Evolutionary conservation across 2,888 invertebrate species (phyloP).

Genomic region (Drosophila anomalipes): DNA sequence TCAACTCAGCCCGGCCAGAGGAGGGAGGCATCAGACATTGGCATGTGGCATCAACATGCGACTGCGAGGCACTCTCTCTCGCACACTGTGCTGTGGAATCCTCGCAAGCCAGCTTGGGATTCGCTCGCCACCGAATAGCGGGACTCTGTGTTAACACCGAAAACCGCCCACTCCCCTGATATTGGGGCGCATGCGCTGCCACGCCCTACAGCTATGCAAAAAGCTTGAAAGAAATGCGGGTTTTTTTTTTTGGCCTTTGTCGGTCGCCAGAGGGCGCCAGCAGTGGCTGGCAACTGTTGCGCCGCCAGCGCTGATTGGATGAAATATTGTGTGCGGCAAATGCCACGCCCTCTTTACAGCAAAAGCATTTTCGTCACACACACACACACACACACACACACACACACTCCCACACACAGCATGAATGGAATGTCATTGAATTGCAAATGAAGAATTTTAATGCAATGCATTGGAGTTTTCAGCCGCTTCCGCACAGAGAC

Average conservation of each 20-base stretch:
- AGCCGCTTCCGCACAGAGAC: constrained; percentile 8
- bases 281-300: constrained; percentile 70
- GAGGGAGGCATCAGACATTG: constrained; percentile 32
- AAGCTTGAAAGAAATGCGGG: constrained; percentile 20
- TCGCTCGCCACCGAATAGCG: constrained; percentile 65
- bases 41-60: constrained; percentile 31
- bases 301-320: constrained; percentile 60
- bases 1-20: constrained; percentile 5
- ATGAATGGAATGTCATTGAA: constrained; percentile 76
- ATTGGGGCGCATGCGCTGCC: constrained; percentile 81
- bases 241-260: constrained; percentile 38
- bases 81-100: constrained; percentile 70
- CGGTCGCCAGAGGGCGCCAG: constrained; percentile 47
- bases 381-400: background rate
- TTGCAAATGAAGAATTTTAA: constrained; percentile 79
- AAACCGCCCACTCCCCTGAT: constrained; percentile 50
- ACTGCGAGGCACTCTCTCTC: constrained; percentile 56
- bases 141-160: constrained; percentile 66
- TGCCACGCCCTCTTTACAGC: constrained; percentile 62
- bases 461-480: constrained; percentile 77
- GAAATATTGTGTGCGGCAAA: background rate
- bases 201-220: constrained; percentile 82
- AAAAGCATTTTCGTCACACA: constrained; percentile 36
- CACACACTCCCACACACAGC: constrained; percentile 21
- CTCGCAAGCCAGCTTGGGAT: constrained; percentile 56